Conservation (phyloP, 1,140 invertebrate genomes). For the Drosophila seguyi region DNA sequence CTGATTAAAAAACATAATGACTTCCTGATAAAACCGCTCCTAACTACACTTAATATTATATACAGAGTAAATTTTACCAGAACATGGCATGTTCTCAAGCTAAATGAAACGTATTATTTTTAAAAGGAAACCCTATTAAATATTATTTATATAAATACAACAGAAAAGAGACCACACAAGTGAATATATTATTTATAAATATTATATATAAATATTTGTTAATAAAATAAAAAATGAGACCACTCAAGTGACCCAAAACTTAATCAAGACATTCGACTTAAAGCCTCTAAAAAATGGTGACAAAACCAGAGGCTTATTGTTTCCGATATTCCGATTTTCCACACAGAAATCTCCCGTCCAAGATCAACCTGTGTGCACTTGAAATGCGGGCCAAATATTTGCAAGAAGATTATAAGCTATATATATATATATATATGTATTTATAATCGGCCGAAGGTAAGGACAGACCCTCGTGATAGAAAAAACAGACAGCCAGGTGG, state of each 20-base stretch:
- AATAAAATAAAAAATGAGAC: neutral
- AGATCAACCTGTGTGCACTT: conserved; percentile 41
- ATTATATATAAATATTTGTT: no score
- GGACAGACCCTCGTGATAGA: conserved; percentile 26
- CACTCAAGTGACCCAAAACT: neutral
- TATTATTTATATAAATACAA: no score
- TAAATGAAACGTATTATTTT: no score
- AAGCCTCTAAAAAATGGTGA: neutral
- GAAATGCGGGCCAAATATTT: conserved; percentile 25
- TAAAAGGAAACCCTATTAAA: no score
- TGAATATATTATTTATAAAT: neutral
- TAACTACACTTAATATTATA: no score
- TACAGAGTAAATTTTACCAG: no score
- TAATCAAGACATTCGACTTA: neutral
- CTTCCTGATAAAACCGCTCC: no score
- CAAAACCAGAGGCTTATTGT: neutral
- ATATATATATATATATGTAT: conserved; percentile 19
- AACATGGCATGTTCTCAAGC: neutral
- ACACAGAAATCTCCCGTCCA: conserved; percentile 18
- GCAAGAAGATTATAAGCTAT: conserved; percentile 44
- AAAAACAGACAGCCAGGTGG: neutral
- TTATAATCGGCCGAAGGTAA: conserved; percentile 33
- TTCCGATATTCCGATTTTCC: conserved; percentile 9
- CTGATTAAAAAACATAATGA: no score
- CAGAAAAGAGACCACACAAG: no score